Evolutionary conservation across 2,797 vertebrate genomes (phyloP).

Genomic region (Chromis chromis): DNA sequence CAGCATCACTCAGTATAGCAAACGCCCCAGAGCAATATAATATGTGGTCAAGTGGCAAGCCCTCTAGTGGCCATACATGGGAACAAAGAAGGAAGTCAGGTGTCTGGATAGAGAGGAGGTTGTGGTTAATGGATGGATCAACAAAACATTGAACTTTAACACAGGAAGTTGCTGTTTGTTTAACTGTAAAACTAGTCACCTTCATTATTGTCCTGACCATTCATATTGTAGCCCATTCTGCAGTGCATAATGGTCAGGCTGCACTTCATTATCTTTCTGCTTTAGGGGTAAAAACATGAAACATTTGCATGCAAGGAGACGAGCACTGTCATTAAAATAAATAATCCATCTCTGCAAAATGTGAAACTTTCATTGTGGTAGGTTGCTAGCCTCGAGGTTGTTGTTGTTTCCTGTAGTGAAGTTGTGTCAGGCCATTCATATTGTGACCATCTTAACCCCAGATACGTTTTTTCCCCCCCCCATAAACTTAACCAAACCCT

Average conservation of each 20-base stretch:
- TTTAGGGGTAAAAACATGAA: too few species aligned
- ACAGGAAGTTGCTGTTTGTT: neutral
- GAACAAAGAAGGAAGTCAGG: neutral
- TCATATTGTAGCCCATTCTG: neutral
- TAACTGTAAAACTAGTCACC: neutral
- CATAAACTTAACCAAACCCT: neutral
- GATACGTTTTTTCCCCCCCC: too few species aligned
- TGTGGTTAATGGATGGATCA: neutral
- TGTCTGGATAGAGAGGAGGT: neutral
- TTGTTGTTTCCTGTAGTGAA: too few species aligned
- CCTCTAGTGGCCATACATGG: neutral
- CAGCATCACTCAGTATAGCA: neutral
- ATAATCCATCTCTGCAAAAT: too few species aligned
- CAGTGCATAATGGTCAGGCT: too few species aligned
- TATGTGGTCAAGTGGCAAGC: neutral
- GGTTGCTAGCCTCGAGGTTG: too few species aligned
- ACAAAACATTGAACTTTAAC: neutral
- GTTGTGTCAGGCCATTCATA: too few species aligned
- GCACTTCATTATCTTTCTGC: too few species aligned
- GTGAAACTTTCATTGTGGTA: too few species aligned
- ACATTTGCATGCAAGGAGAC: too few species aligned
- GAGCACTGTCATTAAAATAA: too few species aligned
- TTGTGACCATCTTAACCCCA: too few species aligned
- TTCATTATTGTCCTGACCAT: neutral
- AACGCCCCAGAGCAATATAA: neutral